Percentiles rank a stretch among this genome's conserved stretches.
Evolutionary conservation across 1,140 invertebrate genomes (phyloP).

Genomic region (Zaprionus capensis): DNA sequence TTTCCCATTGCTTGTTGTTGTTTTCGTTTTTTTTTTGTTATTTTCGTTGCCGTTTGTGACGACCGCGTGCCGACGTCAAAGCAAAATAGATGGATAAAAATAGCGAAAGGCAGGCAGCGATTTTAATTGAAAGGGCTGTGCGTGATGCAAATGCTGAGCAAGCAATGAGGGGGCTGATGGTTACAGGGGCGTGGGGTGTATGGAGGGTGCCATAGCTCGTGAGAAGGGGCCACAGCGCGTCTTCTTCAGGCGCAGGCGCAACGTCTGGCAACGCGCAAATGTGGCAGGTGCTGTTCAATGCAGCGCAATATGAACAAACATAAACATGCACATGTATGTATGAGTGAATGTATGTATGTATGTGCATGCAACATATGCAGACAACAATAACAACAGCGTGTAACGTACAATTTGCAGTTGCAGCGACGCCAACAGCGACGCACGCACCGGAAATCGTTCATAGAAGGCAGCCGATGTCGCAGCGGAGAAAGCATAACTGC

Average conservation of each 20-base stretch:
- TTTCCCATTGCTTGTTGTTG: constrained; percentile 22
- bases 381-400: constrained; percentile 50
- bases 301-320: constrained; percentile 12
- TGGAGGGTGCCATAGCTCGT: background rate
- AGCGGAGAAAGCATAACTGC: constrained; percentile 42
- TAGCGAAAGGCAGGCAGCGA: constrained; percentile 72
- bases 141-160: constrained; percentile 73
- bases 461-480: constrained; percentile 49
- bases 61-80: constrained; percentile 54
- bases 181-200: background rate
- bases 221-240: background rate
- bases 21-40: constrained; percentile 14
- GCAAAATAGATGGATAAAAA: constrained; percentile 67
- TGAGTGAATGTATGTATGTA: background rate
- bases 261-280: constrained; percentile 47
- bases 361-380: constrained; percentile 2
- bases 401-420: constrained; percentile 69
- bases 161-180: constrained; percentile 1
- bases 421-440: constrained; percentile 42
- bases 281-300: constrained; percentile 46
- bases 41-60: constrained; percentile 41
- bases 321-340: background rate
- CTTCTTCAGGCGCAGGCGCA: constrained; percentile 53
- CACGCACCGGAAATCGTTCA: constrained; percentile 81
- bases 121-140: constrained; percentile 82